Conservation (phyloP, 2,888 invertebrate species). For the Nephrotoma appendiculata region DNA sequence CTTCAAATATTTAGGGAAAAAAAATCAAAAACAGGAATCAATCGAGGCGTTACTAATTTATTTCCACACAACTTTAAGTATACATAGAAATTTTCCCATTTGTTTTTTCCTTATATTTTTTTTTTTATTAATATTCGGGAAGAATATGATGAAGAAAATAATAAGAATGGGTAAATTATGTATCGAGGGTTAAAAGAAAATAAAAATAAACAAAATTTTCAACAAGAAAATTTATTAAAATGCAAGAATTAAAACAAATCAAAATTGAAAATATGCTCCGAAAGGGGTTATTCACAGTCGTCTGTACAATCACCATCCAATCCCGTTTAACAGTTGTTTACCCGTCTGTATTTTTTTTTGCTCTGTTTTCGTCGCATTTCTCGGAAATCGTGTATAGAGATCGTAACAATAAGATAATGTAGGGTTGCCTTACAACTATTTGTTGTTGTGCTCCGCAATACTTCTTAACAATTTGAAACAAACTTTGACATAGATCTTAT, state of each 20-base stretch:
- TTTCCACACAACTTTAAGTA: constrained; percentile 4
- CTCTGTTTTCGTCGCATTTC: not conserved
- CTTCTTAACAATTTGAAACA: too few species aligned
- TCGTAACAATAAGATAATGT: too few species aligned
- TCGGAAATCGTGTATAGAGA: too few species aligned
- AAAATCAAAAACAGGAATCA: not conserved
- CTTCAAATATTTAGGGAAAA: not conserved
- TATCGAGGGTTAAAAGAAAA: not conserved
- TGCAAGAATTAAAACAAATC: not conserved
- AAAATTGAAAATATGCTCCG: not conserved
- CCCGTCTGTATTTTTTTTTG: not conserved
- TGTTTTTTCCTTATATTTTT: not conserved
- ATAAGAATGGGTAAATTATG: not conserved
- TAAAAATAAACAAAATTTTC: not conserved
- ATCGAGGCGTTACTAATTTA: constrained; percentile 6
- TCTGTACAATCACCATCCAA: not conserved
- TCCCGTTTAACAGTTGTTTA: not conserved
- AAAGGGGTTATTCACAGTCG: not conserved
- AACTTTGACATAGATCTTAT: too few species aligned
- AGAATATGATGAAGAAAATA: not conserved
- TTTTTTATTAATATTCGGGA: not conserved
- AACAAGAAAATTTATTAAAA: not conserved
- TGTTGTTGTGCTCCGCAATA: too few species aligned
- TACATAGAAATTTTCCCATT: not conserved
- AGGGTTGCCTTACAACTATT: too few species aligned